Evolutionary conservation across 2,113 vertebrate genomes (phyloP), one percentile per base, ranked within the genome.

Genomic region (Carassius auratus): DNA sequence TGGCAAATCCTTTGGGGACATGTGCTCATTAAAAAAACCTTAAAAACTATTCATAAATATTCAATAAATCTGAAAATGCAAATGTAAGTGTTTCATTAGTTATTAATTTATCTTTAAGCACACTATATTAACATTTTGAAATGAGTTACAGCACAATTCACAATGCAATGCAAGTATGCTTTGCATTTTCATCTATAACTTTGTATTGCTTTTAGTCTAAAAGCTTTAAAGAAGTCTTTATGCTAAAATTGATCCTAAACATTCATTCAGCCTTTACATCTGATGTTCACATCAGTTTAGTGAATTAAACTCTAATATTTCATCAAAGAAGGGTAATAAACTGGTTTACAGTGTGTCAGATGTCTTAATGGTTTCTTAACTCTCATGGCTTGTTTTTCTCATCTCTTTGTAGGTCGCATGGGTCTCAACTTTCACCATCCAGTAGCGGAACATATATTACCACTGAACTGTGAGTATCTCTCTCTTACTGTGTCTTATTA

Each of bases 351-450:
- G 8, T 73, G 8, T 23, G 45, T n/a, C n/a, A n/a, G n/a, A n/a
- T n/a, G n/a, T 33, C 21, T 64, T 36, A 71, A 10, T 30, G 21
- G n/a, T 10, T n/a, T 42, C 9, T 5, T 83, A 36, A 68, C 75
- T 52, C 77, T 83, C 76, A 50, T 30, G 78, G 62, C 19, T 33
- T 80, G 30, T 74, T 42, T 55, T 42, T 79, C 38, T 74, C 15
- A 21, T 84, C 26, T 88, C 69, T 81, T 88, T 85, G 12, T 92
- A 99, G 98, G 97, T 89, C 97, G 98, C 86, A 97, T 99, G 97
- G 97, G 97, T 91, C 95, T 99, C 91, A 99, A 98, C 95, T 98
- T 99, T 87, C 97, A 98, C 92, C 98, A 99, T 92, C 98, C 97
- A 71, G 97, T 96, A 96, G 97, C 97, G 86, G 98, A 99, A 93